Evolutionary conservation across 92 coral and sea anemone species (phyloP), one percentile per base, ranked within the genome.

Genomic region (Zoanthus solanderi): DNA sequence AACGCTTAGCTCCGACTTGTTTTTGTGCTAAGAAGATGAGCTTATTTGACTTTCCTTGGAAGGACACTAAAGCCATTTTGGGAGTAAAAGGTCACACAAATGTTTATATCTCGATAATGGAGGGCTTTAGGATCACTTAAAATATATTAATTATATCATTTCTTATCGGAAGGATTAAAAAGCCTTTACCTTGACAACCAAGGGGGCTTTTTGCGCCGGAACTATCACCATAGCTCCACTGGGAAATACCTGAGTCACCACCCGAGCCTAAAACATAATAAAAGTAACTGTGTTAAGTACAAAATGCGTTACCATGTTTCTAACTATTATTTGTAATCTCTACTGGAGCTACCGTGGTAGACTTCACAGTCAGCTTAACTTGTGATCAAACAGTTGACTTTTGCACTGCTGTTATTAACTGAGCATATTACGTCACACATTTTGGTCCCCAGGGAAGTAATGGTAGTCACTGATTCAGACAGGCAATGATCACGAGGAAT

Each of bases 181-280:
- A 16, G 23, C 14, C 3, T 13, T 32, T 69, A 69, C 75, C 84
- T 17, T 42, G 31, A 37, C 11, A 42, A 23, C 7, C 34, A 7
- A 75, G 31, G 6, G 78, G 78, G 72, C 72, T 79, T 5, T 34
- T 44, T 17, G 34, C 12, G 71, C 54, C 32, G 5, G 71, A 57
- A 7, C 18, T 69, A 31, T 69, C 56, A 14, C 71, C 15, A 37
- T 72, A 71, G 15, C 71, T 78, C 23, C 31, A 61, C 11, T 32
- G 71, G 18, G n/a, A 58, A 28, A 58, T 18, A 15, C 52, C 53
- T 28, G 84, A 79, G 84, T 79, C 84, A 30, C 84, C 84, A 8
- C 17, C 18, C 6, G 84, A 79, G 30, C 72, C 84, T 79, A 23
- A 17, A 7, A 58, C 17, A 58, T 72, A 79, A 79, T 9, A 23